Conservation (phyloP, 1,140 invertebrate genomes). For the Drosophila micromelanica region DNA sequence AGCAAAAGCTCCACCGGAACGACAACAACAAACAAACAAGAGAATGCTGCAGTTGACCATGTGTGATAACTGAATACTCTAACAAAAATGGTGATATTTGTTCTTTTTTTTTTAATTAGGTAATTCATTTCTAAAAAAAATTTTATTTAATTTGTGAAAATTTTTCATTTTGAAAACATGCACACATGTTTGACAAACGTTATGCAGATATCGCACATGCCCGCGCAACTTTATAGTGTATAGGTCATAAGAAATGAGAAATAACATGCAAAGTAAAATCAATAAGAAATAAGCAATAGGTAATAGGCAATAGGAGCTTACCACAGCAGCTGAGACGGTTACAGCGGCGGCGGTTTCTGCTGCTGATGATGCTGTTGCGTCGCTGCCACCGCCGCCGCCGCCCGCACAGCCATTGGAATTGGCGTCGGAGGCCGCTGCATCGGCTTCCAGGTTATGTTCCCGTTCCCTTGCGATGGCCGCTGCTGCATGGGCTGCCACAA, state of each 20-base stretch:
- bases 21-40: slow-evolving; percentile 45
- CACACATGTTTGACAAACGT: too few species aligned
- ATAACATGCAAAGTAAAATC: slow-evolving; percentile 47
- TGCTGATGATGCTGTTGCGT: slow-evolving; percentile 24
- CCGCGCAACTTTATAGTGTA: background rate
- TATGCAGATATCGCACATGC: background rate
- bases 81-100: background rate
- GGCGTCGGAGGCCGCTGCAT: slow-evolving; percentile 29
- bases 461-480: slow-evolving; percentile 59
- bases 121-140: too few species aligned
- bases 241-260: slow-evolving; percentile 28
- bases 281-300: slow-evolving; percentile 46
- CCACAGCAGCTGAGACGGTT: slow-evolving; percentile 65
- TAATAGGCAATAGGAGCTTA: slow-evolving; percentile 52
- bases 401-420: slow-evolving; percentile 45
- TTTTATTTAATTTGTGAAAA: too few species aligned
- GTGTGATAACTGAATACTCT: slow-evolving; percentile 30
- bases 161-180: too few species aligned
- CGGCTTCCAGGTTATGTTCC: slow-evolving; percentile 50
- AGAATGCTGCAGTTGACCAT: slow-evolving; percentile 31
- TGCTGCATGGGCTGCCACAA: slow-evolving; percentile 61
- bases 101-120: too few species aligned
- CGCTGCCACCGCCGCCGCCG: slow-evolving; percentile 19
- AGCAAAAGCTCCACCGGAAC: slow-evolving; percentile 31
- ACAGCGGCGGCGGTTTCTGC: slow-evolving; percentile 20